Percentiles rank a stretch among this genome's conserved stretches.
Conservation (phyloP, 2,888 invertebrate species). For the Drosophila hamatofila region DNA sequence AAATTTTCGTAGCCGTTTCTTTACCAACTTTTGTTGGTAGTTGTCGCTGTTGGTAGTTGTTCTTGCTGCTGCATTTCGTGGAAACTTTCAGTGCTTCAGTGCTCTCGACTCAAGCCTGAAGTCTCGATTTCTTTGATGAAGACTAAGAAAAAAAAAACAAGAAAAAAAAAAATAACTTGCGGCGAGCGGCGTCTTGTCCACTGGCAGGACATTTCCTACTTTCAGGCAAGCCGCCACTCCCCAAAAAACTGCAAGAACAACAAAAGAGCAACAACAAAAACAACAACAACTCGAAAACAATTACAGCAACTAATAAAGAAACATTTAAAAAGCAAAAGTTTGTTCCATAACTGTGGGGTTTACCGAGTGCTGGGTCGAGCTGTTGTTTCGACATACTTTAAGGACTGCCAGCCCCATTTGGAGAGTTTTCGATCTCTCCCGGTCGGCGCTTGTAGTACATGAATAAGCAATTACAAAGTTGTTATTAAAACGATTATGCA, state of each 20-base stretch:
- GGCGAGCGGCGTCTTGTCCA: constrained; percentile 50
- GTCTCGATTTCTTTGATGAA: constrained; percentile 72
- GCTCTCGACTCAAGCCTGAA: constrained; percentile 52
- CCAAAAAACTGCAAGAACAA: constrained; percentile 5
- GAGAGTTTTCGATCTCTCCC: constrained; percentile 37
- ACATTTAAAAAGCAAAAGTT: constrained; percentile 83
- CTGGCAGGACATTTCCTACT: constrained; percentile 60
- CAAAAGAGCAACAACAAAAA: constrained; percentile 16
- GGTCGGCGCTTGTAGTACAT: constrained; percentile 60
- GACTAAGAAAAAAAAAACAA: constrained; percentile 43
- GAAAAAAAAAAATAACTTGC: constrained; percentile 23
- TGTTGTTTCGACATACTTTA: constrained; percentile 20
- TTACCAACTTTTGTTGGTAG: constrained; percentile 45
- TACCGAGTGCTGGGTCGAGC: constrained; percentile 10
- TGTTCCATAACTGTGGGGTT: constrained; percentile 51
- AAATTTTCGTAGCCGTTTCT: constrained; percentile 50
- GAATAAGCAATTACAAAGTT: constrained; percentile 82
- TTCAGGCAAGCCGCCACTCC: constrained; percentile 14
- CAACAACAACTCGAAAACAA: constrained; percentile 67
- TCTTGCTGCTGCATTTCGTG: constrained; percentile 57
- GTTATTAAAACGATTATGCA: constrained; percentile 80
- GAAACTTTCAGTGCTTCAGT: constrained; percentile 62
- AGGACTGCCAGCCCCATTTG: constrained; percentile 20
- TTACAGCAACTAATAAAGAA: constrained; percentile 82
- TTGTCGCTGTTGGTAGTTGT: constrained; percentile 24